These are phyloP conservation scores for Venustaconcha ellipsiformis DNA, from an alignment of 1,140 invertebrate genomes.

Conservation along the genomic window DNA sequence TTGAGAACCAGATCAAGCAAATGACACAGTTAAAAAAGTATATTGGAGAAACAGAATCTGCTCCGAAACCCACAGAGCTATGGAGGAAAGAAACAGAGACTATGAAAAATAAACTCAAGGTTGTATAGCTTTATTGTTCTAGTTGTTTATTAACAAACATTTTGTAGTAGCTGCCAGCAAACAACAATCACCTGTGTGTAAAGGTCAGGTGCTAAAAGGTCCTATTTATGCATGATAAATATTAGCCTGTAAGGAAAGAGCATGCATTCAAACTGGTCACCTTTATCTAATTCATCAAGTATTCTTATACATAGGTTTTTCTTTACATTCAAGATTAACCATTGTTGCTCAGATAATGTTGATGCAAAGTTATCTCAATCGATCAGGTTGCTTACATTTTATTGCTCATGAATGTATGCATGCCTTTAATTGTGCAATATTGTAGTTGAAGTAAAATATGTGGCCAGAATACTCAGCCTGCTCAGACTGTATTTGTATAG, in stretches of 20 bases:
- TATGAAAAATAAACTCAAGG: conserved; percentile 47
- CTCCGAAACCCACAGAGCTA: conserved; percentile 46
- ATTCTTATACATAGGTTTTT: not conserved
- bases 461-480: no score
- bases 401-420: no score
- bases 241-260: not conserved
- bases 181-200: not conserved
- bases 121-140: not conserved
- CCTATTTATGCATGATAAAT: not conserved
- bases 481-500: no score
- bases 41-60: conserved; percentile 50
- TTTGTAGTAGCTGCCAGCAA: not conserved
- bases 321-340: no score
- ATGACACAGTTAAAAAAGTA: conserved; percentile 53
- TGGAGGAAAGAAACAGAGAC: conserved; percentile 54
- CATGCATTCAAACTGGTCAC: not conserved
- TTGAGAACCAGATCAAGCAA: conserved; percentile 40
- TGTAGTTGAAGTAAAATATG: no score
- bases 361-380: no score
- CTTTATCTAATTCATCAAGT: not conserved
- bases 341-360: no score
- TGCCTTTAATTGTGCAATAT: no score
- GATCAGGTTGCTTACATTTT: no score
- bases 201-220: not conserved
- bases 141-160: not conserved